Percentiles rank a stretch among this genome's conserved stretches.
These are phyloP conservation scores for Sebastes oblongus DNA, from an alignment of 2,797 vertebrate genomes.

Conservation along the genomic window DNA sequence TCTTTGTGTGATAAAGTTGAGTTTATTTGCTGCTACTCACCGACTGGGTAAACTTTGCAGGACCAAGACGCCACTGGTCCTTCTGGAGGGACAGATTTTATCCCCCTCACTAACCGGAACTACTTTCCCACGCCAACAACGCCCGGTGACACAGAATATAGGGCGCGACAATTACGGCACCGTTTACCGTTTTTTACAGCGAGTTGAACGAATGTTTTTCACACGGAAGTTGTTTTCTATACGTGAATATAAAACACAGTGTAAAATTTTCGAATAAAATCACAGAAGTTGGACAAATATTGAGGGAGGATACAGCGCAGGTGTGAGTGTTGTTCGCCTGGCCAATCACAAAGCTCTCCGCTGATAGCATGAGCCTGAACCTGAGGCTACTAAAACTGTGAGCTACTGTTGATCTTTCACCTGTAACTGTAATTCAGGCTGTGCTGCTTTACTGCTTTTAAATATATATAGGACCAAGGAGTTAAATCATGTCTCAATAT, in stretches of 20 bases:
- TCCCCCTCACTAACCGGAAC: slow-evolving; percentile 69
- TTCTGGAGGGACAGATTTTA: slow-evolving; percentile 58
- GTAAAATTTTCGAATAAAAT: background rate
- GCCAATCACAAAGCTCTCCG: slow-evolving; percentile 15
- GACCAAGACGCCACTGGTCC: slow-evolving; percentile 52
- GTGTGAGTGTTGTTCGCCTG: slow-evolving; percentile 10
- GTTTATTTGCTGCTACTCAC: slow-evolving; percentile 64
- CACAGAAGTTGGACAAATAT: background rate
- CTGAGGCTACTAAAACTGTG: background rate
- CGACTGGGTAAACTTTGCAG: slow-evolving; percentile 70
- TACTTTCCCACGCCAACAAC: slow-evolving; percentile 67
- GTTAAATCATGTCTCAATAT: background rate
- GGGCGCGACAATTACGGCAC: background rate
- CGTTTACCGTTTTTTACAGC: background rate
- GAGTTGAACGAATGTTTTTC: background rate
- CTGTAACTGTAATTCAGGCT: background rate
- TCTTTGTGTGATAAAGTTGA: background rate
- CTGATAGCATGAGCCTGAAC: background rate
- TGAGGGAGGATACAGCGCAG: slow-evolving; percentile 22
- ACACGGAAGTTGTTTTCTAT: background rate
- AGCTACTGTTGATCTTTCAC: background rate
- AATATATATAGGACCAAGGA: background rate
- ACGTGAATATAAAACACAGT: background rate
- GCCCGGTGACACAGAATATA: slow-evolving; percentile 38
- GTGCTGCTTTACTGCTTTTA: background rate